Evolutionary conservation across 1,140 invertebrate species (phyloP).

Genomic region (Danaus melanippus): DNA sequence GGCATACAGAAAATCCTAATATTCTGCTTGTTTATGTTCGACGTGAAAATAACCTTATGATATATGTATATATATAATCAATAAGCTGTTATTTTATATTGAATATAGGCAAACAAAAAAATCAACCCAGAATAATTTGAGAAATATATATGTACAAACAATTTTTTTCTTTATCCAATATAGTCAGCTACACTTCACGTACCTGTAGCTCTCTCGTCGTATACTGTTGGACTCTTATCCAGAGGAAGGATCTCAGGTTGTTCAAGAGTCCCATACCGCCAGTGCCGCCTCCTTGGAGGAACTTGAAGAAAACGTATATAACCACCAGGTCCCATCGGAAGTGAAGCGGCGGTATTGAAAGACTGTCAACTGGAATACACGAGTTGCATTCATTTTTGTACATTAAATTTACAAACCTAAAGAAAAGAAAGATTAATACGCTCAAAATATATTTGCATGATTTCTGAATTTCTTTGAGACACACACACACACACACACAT

Average conservation of each 20-base stretch:
- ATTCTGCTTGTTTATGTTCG: no score
- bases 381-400: no score
- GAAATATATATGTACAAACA: not conserved
- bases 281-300: slow-evolving; percentile 93
- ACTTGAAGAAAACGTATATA: slow-evolving; percentile 89
- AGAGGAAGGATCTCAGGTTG: slow-evolving; percentile 91
- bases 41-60: no score
- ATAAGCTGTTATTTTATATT: no score
- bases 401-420: no score
- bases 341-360: slow-evolving; percentile 72
- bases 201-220: slow-evolving; percentile 93
- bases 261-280: slow-evolving; percentile 94
- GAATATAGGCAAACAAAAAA: not conserved
- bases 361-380: slow-evolving; percentile 80
- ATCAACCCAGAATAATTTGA: not conserved
- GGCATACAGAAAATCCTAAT: no score
- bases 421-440: no score
- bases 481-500: no score
- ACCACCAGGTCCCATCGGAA: slow-evolving; percentile 93
- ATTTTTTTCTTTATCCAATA: not conserved
- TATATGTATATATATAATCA: no score
- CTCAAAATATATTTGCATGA: no score
- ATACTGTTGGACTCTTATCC: slow-evolving; percentile 96
- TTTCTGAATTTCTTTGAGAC: no score
- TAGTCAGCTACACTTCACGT: not conserved